Base-by-base conservation (phyloP, 1,140 invertebrate genomes). In the Brachionus koreanus region DNA sequence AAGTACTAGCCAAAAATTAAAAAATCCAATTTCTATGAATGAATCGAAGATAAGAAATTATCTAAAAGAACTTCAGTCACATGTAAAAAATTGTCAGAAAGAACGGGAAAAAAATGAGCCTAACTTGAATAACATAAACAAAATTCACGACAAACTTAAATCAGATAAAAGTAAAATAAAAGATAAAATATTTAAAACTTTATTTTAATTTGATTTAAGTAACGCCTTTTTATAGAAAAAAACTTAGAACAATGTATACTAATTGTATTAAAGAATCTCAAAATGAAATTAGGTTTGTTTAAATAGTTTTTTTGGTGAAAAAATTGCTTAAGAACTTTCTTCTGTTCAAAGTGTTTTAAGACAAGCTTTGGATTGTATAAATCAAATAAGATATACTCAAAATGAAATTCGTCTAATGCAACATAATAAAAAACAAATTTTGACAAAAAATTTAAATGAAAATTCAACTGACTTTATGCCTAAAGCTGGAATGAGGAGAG, bases 401-500 rank as follows among this genome's bases (percentile, higher is more conserved):
- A 79, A 65, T 29, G 76, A 79, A 65, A 57, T 79, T 23, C 33
- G 76, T 29, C 35, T 79, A n/a, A 23, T 79, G 33, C 74, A 77
- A 25, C 74, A 77, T 43, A 77, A 77, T 35, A 75, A 75, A 43
- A 43, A 52, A 29, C 63, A 57, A 23, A 57, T 57, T 19, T 57
- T 10, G 49, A 57, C 9, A 12, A 67, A 67, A 13, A 67, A 67
- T 35, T 67, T 16, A 33, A 39, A 9, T 16, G 12, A 5, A 4
- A 72, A 72, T 72, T n/a, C 33, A 4, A 16, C 67, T n/a, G 69
- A 74, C 25, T 25, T 43, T 23, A 6, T 37, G 13, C 23, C 57
- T 1, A 57, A 79, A 79, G 12, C 76, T 25, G 25, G 46, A 37
- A 79, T 79, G 76, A 91, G 95, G 25, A 91, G 94, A 83, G 95